Percentiles rank a stretch among this genome's conserved stretches.
These are phyloP conservation scores for Drosophila stalkeri DNA, from an alignment of 2,888 invertebrate genomes.

Conservation along the genomic window DNA sequence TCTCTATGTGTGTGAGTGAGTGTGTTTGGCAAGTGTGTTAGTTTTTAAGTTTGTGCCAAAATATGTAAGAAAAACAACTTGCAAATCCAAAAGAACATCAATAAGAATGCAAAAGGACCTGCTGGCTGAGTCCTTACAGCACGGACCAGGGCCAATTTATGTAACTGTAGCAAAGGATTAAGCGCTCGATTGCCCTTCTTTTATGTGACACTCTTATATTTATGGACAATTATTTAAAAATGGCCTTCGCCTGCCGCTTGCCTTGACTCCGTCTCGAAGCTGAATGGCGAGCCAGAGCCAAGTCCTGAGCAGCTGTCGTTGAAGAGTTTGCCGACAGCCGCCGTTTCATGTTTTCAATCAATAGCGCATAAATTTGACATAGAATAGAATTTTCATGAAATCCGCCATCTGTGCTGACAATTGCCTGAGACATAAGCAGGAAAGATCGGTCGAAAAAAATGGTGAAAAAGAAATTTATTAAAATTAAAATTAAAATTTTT, in stretches of 20 bases:
- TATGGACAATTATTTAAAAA: slow-evolving; percentile 73
- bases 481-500: neutral
- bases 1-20: slow-evolving; percentile 25
- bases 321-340: neutral
- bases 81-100: slow-evolving; percentile 36
- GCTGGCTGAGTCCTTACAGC: slow-evolving; percentile 2
- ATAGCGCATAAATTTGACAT: slow-evolving; percentile 21
- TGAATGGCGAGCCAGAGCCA: neutral
- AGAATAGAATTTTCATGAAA: neutral
- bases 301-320: slow-evolving; percentile 19
- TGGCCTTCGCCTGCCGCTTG: neutral
- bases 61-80: slow-evolving; percentile 28
- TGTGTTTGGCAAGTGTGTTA: slow-evolving; percentile 33
- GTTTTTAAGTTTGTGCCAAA: slow-evolving; percentile 43
- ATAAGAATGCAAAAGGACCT: slow-evolving; percentile 68
- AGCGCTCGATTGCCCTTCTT: slow-evolving; percentile 66
- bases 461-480: neutral
- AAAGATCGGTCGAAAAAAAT: neutral
- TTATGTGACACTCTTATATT: slow-evolving; percentile 58
- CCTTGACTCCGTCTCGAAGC: neutral
- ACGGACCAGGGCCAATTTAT: slow-evolving; percentile 3
- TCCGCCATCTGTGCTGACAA: neutral
- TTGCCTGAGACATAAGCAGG: neutral
- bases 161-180: slow-evolving; percentile 68
- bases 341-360: slow-evolving; percentile 26